These are phyloP conservation scores for Spea hammondii DNA, from an alignment of 2,797 vertebrate genomes.

Conservation along the genomic window DNA sequence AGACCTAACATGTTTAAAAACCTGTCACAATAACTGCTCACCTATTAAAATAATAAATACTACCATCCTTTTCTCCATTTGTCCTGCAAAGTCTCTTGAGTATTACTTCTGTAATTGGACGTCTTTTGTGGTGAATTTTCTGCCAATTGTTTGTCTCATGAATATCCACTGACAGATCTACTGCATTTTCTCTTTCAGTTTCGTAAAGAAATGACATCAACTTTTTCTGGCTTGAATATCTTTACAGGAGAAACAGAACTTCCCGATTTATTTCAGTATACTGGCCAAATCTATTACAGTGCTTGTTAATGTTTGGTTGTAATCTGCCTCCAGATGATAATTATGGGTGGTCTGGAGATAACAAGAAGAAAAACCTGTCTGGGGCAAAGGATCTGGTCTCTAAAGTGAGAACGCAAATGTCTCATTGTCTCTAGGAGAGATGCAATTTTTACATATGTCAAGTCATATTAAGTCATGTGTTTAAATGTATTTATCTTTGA, in stretches of 20 bases:
- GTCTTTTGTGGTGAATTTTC: background rate
- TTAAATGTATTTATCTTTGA: no score
- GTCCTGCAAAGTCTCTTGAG: background rate
- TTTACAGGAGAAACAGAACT: background rate
- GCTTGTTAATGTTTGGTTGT: conserved; percentile 7
- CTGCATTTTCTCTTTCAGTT: conserved; percentile 22
- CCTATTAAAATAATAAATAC: conserved; percentile 1
- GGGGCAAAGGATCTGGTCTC: no score
- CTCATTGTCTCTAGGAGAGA: no score
- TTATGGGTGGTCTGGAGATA: conserved; percentile 5
- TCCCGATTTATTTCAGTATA: conserved; percentile 1
- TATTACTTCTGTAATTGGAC: conserved; percentile 5
- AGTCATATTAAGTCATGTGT: no score
- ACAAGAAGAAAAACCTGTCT: background rate
- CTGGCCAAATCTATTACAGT: conserved; percentile 1
- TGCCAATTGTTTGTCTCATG: conserved; percentile 10
- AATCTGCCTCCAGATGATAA: conserved; percentile 18
- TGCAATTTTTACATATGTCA: no score
- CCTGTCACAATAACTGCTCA: background rate
- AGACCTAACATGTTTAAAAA: background rate
- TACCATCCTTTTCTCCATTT: background rate
- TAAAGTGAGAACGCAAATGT: no score
- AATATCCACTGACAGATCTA: conserved; percentile 8
- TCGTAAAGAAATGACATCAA: conserved; percentile 15
- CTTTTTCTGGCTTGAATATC: conserved; percentile 20